phyloP scores from a whole-genome alignment of 2,888 invertebrate genomes.

The Spilarctia lutea region DNA sequence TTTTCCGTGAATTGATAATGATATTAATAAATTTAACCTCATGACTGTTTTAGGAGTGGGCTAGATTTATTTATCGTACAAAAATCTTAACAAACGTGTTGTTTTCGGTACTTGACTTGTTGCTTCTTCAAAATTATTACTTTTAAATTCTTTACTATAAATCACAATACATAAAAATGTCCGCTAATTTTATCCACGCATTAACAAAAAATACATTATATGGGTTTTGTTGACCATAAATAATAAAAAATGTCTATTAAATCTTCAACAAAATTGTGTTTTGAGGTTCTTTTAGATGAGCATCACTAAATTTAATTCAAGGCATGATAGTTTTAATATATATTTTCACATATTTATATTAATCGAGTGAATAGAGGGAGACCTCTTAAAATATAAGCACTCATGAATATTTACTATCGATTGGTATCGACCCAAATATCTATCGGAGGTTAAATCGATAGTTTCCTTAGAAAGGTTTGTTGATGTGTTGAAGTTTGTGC shows the following conservation, averaged over 20 bases:
- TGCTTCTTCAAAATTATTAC: constrained; percentile 19
- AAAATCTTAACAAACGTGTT: constrained; percentile 11
- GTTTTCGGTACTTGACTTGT: constrained; percentile 15
- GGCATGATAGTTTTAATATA: constrained; percentile 52
- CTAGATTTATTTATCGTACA: not conserved
- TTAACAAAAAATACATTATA: constrained; percentile 15
- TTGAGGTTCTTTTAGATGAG: constrained; percentile 27
- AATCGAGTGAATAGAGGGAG: constrained; percentile 57
- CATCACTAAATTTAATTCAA: constrained; percentile 33
- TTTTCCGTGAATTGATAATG: not conserved
- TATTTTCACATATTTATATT: constrained; percentile 71
- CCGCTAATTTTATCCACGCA: constrained; percentile 16
- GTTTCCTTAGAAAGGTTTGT: constrained; percentile 67
- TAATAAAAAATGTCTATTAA: constrained; percentile 15
- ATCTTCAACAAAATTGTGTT: constrained; percentile 32
- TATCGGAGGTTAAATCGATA: constrained; percentile 80
- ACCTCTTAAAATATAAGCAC: constrained; percentile 34
- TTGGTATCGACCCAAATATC: constrained; percentile 60
- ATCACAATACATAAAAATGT: constrained; percentile 33
- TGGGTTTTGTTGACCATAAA: constrained; percentile 29
- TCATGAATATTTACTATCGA: constrained; percentile 76
- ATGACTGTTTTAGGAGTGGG: not conserved
- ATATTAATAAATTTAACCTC: not conserved
- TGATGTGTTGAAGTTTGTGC: constrained; percentile 52
- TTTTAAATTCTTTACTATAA: constrained; percentile 23